These are phyloP conservation scores for Pelusios castaneus DNA, from an alignment of 2,113 vertebrate species.

Conservation along the genomic window DNA sequence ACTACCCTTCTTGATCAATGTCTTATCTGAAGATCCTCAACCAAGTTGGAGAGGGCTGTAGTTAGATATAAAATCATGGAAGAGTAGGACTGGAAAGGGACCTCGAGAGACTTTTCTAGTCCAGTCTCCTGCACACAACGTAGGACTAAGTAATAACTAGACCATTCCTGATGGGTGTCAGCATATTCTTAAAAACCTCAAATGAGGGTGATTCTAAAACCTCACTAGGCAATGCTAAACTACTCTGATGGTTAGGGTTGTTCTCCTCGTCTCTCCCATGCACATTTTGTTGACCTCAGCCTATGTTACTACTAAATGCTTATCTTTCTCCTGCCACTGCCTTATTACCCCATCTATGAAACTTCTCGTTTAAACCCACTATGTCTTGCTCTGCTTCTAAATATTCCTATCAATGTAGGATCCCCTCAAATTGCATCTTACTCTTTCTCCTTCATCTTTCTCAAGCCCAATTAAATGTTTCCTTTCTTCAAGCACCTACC, in stretches of 20 bases:
- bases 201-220: not conserved
- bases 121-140: not conserved
- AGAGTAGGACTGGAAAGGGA: not conserved
- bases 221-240: not conserved
- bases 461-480: not conserved
- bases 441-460: not conserved
- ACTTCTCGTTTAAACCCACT: not conserved
- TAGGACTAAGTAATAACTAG: not conserved
- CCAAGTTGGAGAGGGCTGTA: not conserved
- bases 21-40: not conserved
- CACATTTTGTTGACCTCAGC: not conserved
- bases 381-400: not conserved
- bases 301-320: not conserved
- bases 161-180: not conserved
- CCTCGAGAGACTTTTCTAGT: not conserved
- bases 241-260: not conserved
- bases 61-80: not conserved
- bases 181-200: not conserved
- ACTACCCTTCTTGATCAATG: not conserved
- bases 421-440: not conserved
- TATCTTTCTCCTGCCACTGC: not conserved
- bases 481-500: not conserved
- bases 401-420: not conserved
- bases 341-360: rapidly evolving
- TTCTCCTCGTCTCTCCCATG: not conserved